Evolutionary conservation across 2,797 vertebrate genomes (phyloP).

Genomic region (Chaetodon trifasciatus): DNA sequence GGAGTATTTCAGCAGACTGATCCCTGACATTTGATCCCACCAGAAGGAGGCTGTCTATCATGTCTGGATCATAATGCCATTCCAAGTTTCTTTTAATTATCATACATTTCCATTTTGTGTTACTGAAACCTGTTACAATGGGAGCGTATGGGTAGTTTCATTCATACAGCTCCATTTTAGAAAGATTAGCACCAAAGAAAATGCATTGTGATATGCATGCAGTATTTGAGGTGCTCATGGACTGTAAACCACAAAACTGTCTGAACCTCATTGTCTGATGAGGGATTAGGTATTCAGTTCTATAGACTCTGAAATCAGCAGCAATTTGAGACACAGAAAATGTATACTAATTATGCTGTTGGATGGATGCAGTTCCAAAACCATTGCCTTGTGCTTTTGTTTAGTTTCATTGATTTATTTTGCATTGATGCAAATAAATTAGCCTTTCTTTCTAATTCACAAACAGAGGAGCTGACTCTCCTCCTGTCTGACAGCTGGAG

Average conservation of each 20-base stretch:
- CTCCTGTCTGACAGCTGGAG: slow-evolving; percentile 73
- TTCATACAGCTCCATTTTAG: slow-evolving; percentile 26
- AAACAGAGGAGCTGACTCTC: slow-evolving; percentile 69
- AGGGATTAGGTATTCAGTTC: slow-evolving; percentile 50
- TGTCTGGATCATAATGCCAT: slow-evolving; percentile 44
- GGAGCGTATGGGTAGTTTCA: slow-evolving; percentile 18
- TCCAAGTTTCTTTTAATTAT: slow-evolving; percentile 54
- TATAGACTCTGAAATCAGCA: slow-evolving; percentile 53
- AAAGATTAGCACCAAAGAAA: slow-evolving; percentile 19
- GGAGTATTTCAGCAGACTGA: slow-evolving; percentile 71
- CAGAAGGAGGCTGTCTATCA: slow-evolving; percentile 64
- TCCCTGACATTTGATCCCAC: slow-evolving; percentile 76
- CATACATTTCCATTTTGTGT: slow-evolving; percentile 40
- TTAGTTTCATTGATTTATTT: slow-evolving; percentile 78
- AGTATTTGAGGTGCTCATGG: slow-evolving; percentile 33
- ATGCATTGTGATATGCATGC: slow-evolving; percentile 24
- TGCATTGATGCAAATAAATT: slow-evolving; percentile 74
- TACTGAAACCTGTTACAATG: slow-evolving; percentile 26
- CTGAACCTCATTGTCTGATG: slow-evolving; percentile 53
- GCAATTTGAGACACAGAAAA: slow-evolving; percentile 59
- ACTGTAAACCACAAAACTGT: slow-evolving; percentile 54
- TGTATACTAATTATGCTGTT: slow-evolving; percentile 66
- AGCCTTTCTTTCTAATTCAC: slow-evolving; percentile 48
- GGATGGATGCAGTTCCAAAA: slow-evolving; percentile 49
- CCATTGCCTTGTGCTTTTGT: slow-evolving; percentile 64